Evolutionary conservation across 64 coral and sea anemone genomes (phyloP), one percentile per base, ranked within the genome.

Genomic region (Stichodactyla helianthus): DNA sequence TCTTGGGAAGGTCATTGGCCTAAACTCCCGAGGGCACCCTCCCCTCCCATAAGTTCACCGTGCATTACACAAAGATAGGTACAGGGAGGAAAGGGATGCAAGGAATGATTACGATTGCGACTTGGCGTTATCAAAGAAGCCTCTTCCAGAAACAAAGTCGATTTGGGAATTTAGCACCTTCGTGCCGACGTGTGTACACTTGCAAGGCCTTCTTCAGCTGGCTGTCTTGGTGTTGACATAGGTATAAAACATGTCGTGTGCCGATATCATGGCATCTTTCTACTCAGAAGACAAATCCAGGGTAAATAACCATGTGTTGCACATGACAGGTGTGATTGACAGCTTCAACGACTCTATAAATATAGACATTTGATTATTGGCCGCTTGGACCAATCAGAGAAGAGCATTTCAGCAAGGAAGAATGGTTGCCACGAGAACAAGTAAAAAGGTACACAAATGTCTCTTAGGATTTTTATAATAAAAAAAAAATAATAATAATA

Each of bases 291-390:
- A 44, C 35, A 44, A 81, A 81, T 81, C 78, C 15, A 81, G 78
- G 17, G 78, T 81, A 81, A 81, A 81, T n/a, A 81, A 52, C 78
- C 78, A 81, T 81, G 78, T 81, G 78, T 81, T 81, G n/a, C 6
- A 51, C 51, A 81, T 20, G 78, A 81, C 78, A 81, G 35, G 13
- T 51, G 50, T 52, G 52, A 81, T 51, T 81, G 78, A 81, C 78
- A 81, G 50, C 35, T 28, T 52, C 51, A 81, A 81, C 78, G 53
- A 81, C 31, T 81, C 78, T 4, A 81, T 81, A 81, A 81, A 81
- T 81, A 81, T 81, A 51, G 78, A 81, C 78, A 81, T 81, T 81
- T 81, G 78, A 81, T 81, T 81, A 81, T 74, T 52, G 68, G 26
- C 35, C 51, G 52, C 27, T 19, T 51, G 16, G 20, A 51, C 78